These are phyloP conservation scores for Mormoops blainvillei DNA, from an alignment of 2,113 vertebrate genomes.

Conservation along the genomic window DNA sequence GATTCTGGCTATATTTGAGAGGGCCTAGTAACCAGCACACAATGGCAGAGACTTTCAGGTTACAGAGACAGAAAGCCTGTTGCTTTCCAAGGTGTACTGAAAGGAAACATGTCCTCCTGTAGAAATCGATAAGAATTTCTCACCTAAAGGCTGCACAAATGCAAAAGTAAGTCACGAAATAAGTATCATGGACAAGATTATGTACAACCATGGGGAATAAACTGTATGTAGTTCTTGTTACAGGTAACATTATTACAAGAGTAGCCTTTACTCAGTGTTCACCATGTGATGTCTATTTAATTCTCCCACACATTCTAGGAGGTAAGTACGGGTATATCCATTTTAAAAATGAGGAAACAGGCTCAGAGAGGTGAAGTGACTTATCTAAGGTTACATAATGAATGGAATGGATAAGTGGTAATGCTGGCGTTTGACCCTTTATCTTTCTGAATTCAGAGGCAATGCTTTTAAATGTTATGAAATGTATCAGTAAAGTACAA, in stretches of 20 bases:
- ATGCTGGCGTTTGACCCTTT: not conserved
- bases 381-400: not conserved
- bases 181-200: not conserved
- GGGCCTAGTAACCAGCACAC: not conserved
- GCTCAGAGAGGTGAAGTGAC: not conserved
- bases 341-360: conserved; percentile 4
- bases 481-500: not conserved
- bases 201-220: not conserved
- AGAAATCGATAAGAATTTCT: not conserved
- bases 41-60: not conserved
- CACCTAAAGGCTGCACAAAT: not conserved
- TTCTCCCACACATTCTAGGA: not conserved
- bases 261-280: not conserved
- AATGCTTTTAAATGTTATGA: not conserved
- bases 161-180: not conserved
- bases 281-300: not conserved
- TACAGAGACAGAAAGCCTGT: not conserved
- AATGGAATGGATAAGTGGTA: not conserved
- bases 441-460: not conserved
- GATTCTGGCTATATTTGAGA: not conserved
- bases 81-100: not conserved
- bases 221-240: not conserved
- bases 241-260: not conserved
- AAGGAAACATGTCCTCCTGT: not conserved
- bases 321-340: not conserved